Conservation (phyloP, 2,797 vertebrate species). For the Melopsittacus undulatus region DNA sequence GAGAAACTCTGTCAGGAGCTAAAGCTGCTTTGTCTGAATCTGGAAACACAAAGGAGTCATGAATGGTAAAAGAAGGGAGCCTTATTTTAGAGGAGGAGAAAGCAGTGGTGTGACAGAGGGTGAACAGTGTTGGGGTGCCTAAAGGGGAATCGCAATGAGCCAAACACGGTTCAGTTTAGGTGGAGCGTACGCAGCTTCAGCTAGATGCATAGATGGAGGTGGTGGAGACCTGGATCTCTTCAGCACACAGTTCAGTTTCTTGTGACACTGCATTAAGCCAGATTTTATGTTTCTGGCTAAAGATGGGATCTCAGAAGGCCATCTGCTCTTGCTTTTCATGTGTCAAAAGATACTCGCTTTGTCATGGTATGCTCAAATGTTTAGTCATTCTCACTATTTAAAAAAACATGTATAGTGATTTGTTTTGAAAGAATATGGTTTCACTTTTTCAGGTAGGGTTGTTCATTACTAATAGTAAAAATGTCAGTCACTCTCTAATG, state of each 20-base stretch:
- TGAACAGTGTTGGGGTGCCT: background rate
- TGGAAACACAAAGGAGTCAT: background rate
- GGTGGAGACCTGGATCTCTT: background rate
- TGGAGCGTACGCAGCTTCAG: background rate
- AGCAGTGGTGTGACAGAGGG: background rate
- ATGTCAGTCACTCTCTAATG: background rate
- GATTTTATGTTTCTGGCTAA: background rate
- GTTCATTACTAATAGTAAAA: no score
- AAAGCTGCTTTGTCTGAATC: background rate
- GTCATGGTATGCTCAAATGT: background rate
- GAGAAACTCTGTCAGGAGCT: background rate
- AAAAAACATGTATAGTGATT: background rate
- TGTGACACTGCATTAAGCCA: accelerated
- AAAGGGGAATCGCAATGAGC: accelerated
- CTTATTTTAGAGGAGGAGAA: background rate
- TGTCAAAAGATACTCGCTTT: background rate
- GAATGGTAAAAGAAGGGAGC: background rate
- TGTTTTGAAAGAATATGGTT: accelerated
- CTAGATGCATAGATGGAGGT: accelerated
- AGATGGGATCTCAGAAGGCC: background rate
- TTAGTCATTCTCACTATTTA: accelerated
- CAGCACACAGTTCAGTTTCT: background rate
- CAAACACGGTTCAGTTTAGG: accelerated
- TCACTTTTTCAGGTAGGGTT: background rate
- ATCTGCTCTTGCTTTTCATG: background rate